phyloP scores from a whole-genome alignment of 1,140 invertebrate species.

The Bombyx mori region ASM3026992v2 NC_085115.1:16163501-16164000 shows the following conservation, averaged over 20 bases:
- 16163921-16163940: slow-evolving; percentile 68
- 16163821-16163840: slow-evolving; percentile 73
- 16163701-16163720: slow-evolving; percentile 38
- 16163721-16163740: slow-evolving; percentile 51
- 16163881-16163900: slow-evolving; percentile 16
- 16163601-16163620: too few species aligned
- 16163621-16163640: too few species aligned
- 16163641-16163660: too few species aligned
- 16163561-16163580: too few species aligned
- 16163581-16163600: too few species aligned
- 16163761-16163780: slow-evolving; percentile 61
- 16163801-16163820: slow-evolving; percentile 70
- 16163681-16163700: too few species aligned
- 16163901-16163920: slow-evolving; percentile 34
- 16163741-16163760: slow-evolving; percentile 49
- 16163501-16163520: too few species aligned
- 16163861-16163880: slow-evolving; percentile 27
- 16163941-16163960: slow-evolving; percentile 73
- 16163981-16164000: slow-evolving; percentile 67
- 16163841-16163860: slow-evolving; percentile 62
- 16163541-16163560: too few species aligned
- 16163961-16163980: slow-evolving; percentile 72
- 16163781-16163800: slow-evolving; percentile 68
- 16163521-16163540: too few species aligned
- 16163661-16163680: too few species aligned